Base-by-base conservation (phyloP, 2,888 invertebrate species). In the Coelinius sp. region DNA sequence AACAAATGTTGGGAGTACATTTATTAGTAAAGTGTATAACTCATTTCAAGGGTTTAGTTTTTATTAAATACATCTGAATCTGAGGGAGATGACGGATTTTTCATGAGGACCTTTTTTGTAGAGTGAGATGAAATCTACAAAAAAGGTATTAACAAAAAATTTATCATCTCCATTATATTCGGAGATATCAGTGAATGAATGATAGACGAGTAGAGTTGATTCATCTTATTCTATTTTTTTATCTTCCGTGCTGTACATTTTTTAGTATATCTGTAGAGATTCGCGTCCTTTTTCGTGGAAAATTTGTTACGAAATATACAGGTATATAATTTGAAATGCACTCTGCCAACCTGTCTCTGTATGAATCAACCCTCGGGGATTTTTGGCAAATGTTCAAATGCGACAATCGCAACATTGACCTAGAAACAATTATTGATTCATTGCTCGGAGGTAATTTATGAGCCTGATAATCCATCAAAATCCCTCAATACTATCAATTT, bases 311-410 rank as follows among this genome's bases (percentile, higher is more conserved):
- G 8, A n/a, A 31, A 44, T 8, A 44, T 49, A 49, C 46, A 49
- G 46, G 20, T 49, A 49, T 49, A 22, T 53, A 24, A 22, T 14
- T 12, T 14, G 17, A 4, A 53, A 24, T 52, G 8, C 7, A 22
- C n/a, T 25, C 56, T 27, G 27, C 56, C 56, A 56, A 56, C 27
- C 27, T 10, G 24, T 0, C 52, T 41, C 2, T 7, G 25, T 53
- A 4, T 3, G 22, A 62, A 24, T 20, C 63, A 22, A 31, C 31
- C 31, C 31, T 20, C 62, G 38, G 35, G 53, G 22, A 22, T 52
- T 59, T 69, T 69, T 73, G 73, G 73, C 73, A 69, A 35, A 24
- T 22, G 31, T 56, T 73, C 68, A 73, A 73, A 25, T 73, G 73
- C 68, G 44, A 46, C 35, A 62, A 10, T 68, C 27, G 38, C 63